A percentile compares a stretch with the other conserved stretches of the same genome.
Conservation (phyloP, 1,140 invertebrate genomes). For the Drosophila oshimai region DNA sequence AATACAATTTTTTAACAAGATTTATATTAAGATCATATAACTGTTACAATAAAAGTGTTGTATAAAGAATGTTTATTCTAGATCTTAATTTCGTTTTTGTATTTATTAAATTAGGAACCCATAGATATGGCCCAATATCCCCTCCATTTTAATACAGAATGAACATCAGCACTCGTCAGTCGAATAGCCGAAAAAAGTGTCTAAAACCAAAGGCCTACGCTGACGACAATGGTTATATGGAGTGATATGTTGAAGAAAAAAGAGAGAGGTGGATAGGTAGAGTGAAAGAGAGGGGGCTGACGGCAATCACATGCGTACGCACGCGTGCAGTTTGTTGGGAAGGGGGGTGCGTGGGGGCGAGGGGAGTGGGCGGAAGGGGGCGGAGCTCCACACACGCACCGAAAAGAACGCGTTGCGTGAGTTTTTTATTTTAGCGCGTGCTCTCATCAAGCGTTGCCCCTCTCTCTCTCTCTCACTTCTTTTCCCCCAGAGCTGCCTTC, state of each 20-base stretch:
- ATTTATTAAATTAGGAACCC: not conserved
- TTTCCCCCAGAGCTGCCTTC: not conserved
- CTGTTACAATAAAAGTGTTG: no score
- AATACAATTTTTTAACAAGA: no score
- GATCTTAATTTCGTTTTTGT: not conserved
- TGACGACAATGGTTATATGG: slow-evolving; percentile 48
- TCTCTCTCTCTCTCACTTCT: not conserved
- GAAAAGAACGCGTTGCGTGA: slow-evolving; percentile 56
- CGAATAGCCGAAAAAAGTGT: slow-evolving; percentile 24
- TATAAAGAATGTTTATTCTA: no score
- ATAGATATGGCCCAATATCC: not conserved
- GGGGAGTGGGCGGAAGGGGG: slow-evolving; percentile 3
- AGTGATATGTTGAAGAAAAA: not conserved
- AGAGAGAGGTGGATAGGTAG: not conserved
- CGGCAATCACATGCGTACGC: slow-evolving; percentile 55
- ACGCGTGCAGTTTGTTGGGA: slow-evolving; percentile 21
- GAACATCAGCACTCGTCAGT: slow-evolving; percentile 15
- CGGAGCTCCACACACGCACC: slow-evolving; percentile 49
- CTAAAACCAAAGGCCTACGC: slow-evolving; percentile 41
- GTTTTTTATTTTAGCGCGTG: slow-evolving; percentile 71
- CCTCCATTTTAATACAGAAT: not conserved
- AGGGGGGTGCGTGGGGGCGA: not conserved
- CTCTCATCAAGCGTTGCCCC: slow-evolving; percentile 44
- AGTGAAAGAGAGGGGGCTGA: not conserved
- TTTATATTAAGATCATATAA: no score